A percentile compares a stretch with the other conserved stretches of the same genome.
These are phyloP conservation scores for Mesochorus sp. DNA, from an alignment of 2,888 invertebrate species.

Conservation along the genomic window DNA sequence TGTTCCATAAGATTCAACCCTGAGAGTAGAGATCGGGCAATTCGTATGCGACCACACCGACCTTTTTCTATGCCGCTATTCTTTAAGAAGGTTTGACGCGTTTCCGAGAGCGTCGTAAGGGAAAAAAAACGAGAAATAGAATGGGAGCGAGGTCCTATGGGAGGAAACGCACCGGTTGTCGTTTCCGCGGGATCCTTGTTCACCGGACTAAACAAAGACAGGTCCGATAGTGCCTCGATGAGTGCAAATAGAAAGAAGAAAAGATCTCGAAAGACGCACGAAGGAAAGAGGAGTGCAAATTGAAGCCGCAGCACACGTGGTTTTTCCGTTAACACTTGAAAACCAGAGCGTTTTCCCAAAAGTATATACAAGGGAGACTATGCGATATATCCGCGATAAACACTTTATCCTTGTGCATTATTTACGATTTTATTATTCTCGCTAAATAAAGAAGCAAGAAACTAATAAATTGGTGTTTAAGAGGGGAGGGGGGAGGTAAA, in stretches of 20 bases:
- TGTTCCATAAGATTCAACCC: slow-evolving; percentile 24
- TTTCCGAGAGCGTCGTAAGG: not conserved
- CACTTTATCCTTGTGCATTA: no score
- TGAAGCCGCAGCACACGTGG: no score
- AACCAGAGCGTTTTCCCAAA: no score
- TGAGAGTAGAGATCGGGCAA: slow-evolving; percentile 56
- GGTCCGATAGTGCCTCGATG: not conserved
- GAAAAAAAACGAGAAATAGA: not conserved
- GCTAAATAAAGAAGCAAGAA: no score
- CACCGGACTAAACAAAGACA: slow-evolving; percentile 11
- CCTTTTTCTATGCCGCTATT: slow-evolving; percentile 30
- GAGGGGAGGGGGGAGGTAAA: not conserved
- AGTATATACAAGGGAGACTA: no score
- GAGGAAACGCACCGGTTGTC: slow-evolving; percentile 39
- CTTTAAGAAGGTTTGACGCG: not conserved
- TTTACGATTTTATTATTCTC: no score
- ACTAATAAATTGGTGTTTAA: no score
- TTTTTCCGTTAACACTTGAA: no score
- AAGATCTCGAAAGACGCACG: no score
- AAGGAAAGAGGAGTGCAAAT: no score
- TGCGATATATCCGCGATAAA: no score
- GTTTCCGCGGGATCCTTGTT: slow-evolving; percentile 36
- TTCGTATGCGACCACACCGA: slow-evolving; percentile 59
- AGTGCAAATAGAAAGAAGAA: no score
- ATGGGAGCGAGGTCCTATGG: not conserved